Percentiles rank a stretch among this genome's conserved stretches.
These are phyloP conservation scores for Jordanella pulchra DNA, from an alignment of 2,797 vertebrate species.

Conservation along the genomic window DNA sequence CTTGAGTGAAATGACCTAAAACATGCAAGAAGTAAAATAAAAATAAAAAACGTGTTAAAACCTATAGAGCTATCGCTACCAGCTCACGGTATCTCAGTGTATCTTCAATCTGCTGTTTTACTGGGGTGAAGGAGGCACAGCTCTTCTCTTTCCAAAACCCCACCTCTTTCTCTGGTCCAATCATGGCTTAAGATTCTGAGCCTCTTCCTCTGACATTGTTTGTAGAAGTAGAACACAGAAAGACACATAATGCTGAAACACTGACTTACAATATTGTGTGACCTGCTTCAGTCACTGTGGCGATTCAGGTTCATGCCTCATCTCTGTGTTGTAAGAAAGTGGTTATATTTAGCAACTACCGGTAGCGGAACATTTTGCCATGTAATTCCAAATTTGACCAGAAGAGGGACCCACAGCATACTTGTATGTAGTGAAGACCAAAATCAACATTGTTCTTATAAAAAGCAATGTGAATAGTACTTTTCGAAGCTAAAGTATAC, in stretches of 20 bases:
- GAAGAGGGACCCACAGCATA: constrained; percentile 40
- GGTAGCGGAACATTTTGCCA: background rate
- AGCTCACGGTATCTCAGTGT: constrained; percentile 10
- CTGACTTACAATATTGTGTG: constrained; percentile 3
- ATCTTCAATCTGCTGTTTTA: constrained; percentile 16
- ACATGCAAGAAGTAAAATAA: background rate
- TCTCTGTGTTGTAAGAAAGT: background rate
- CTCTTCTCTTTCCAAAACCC: constrained; percentile 34
- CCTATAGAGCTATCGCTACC: background rate
- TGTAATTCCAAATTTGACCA: constrained; percentile 32
- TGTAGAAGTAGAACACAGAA: background rate
- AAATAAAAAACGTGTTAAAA: background rate
- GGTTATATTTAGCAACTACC: background rate
- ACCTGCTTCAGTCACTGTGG: constrained; percentile 1
- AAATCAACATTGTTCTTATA: background rate
- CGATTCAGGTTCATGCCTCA: background rate
- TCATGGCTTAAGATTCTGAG: constrained; percentile 51
- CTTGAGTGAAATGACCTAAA: background rate
- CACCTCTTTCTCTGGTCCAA: constrained; percentile 67
- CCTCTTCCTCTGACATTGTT: constrained; percentile 44
- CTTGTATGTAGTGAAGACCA: background rate
- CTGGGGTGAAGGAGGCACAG: constrained; percentile 2
- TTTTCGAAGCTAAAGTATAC: background rate
- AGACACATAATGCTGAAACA: constrained; percentile 20
- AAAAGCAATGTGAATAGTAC: background rate